A percentile compares a stretch with the other conserved stretches of the same genome.
Conservation (phyloP, 2,113 vertebrate genomes). For the Anas platyrhynchos region DNA sequence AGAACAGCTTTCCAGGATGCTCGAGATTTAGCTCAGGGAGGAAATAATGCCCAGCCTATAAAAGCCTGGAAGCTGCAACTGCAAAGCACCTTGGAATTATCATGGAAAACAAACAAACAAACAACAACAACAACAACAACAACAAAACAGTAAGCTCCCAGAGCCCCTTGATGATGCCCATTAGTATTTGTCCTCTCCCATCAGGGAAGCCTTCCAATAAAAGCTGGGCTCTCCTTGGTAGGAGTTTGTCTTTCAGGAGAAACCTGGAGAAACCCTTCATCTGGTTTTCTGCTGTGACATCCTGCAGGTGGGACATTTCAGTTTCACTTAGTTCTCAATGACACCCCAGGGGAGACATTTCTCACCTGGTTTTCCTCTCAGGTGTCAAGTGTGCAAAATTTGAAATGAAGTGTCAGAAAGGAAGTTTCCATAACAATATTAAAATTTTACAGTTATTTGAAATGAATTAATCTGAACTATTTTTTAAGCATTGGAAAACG, state of each 20-base stretch:
- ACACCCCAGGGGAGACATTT: not conserved
- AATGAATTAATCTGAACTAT: not conserved
- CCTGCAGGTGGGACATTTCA: rapidly evolving
- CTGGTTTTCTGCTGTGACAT: not conserved
- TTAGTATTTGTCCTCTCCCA: not conserved
- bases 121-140: not conserved
- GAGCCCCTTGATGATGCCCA: not conserved
- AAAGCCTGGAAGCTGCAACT: not conserved
- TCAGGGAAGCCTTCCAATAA: not conserved
- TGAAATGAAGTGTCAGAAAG: not conserved
- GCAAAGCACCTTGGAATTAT: not conserved
- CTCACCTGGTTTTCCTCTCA: not conserved
- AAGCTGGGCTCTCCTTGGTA: not conserved
- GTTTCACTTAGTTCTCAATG: not conserved
- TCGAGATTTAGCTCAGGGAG: not conserved
- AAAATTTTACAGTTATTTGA: not conserved
- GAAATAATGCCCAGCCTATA: not conserved
- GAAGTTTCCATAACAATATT: not conserved
- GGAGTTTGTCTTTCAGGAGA: not conserved
- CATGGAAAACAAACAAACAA: not conserved
- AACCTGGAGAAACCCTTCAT: not conserved
- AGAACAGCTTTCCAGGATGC: not conserved
- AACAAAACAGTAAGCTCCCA: rapidly evolving
- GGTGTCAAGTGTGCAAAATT: not conserved
- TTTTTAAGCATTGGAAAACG: not conserved